These are phyloP conservation scores for Rhinolophus ferrumequinum DNA, from an alignment of 2,113 vertebrate genomes.

Conservation along the genomic window DNA sequence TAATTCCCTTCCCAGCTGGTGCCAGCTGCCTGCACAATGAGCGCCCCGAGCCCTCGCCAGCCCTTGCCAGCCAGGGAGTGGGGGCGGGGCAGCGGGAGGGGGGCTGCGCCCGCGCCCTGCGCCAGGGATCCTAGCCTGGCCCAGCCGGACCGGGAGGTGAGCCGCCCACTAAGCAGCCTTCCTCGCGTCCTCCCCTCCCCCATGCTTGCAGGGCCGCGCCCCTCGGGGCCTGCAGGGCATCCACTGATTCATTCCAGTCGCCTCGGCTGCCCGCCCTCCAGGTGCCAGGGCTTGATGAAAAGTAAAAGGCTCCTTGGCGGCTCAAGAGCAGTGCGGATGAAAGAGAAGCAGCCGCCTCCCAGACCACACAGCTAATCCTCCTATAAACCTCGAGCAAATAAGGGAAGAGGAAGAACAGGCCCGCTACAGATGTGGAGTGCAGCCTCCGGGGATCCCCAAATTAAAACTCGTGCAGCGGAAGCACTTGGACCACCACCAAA, in stretches of 20 bases:
- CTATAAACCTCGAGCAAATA: conserved; percentile 73
- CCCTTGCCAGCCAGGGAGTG: conserved; percentile 74
- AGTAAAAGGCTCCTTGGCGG: conserved; percentile 62
- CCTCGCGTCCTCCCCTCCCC: neutral
- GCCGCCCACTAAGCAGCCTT: neutral
- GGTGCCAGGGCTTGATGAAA: conserved; percentile 73
- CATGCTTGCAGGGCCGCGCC: conserved; percentile 16
- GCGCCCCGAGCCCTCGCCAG: conserved; percentile 73
- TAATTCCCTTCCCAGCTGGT: conserved; percentile 88
- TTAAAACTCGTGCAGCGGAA: conserved; percentile 73
- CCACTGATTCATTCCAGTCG: conserved; percentile 60
- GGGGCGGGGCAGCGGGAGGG: conserved; percentile 75
- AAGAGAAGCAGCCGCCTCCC: conserved; percentile 66
- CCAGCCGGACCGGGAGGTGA: neutral
- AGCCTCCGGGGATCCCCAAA: conserved; percentile 79
- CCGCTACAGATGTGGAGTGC: conserved; percentile 74
- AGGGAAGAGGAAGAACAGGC: conserved; percentile 69
- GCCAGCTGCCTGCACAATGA: conserved; percentile 82
- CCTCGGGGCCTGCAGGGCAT: conserved; percentile 41
- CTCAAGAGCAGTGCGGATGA: conserved; percentile 54
- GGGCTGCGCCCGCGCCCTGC: conserved; percentile 54
- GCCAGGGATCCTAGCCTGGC: conserved; percentile 66
- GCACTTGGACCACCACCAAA: conserved; percentile 78
- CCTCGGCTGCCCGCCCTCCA: conserved; percentile 56
- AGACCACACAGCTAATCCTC: conserved; percentile 78